A percentile compares a stretch with the other conserved stretches of the same genome.
These are phyloP conservation scores for Trachelus iudaicus DNA, from an alignment of 2,888 invertebrate genomes.

Conservation along the genomic window DNA sequence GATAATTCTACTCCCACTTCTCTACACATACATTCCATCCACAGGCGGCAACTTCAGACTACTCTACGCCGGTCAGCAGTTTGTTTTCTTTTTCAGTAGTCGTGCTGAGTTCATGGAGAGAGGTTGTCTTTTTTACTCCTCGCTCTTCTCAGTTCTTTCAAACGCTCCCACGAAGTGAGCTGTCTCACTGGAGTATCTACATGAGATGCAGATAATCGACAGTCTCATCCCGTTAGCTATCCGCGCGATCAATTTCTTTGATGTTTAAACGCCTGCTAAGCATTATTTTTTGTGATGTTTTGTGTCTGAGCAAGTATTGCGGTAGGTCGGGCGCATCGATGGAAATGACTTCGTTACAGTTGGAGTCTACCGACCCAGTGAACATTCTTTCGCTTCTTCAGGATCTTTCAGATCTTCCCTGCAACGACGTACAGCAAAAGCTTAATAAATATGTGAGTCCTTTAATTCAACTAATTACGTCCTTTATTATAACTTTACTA, in stretches of 20 bases:
- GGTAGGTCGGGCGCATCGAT: constrained; percentile 18
- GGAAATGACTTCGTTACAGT: constrained; percentile 31
- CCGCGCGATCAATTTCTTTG: background rate
- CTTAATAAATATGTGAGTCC: constrained; percentile 72
- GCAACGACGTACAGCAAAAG: constrained; percentile 68
- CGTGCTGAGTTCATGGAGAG: constrained; percentile 9
- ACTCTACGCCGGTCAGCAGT: background rate
- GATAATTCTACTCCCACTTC: background rate
- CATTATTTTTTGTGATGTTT: constrained; percentile 21
- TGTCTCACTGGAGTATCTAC: background rate
- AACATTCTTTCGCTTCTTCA: constrained; percentile 45
- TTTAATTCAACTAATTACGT: background rate
- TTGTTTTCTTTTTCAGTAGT: constrained; percentile 12
- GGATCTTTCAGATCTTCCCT: constrained; percentile 48
- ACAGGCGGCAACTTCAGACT: constrained; percentile 3
- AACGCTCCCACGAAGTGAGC: background rate
- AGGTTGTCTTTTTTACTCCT: constrained; percentile 1
- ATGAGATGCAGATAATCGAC: constrained; percentile 2
- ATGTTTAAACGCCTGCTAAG: constrained; percentile 18
- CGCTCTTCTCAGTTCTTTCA: background rate
- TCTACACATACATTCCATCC: background rate
- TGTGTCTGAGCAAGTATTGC: constrained; percentile 19
- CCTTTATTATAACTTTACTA: background rate
- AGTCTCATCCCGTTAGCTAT: background rate
- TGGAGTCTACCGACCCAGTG: constrained; percentile 25